Percentiles rank a stretch among this genome's conserved stretches.
phyloP scores from a whole-genome alignment of 1,140 invertebrate genomes.

The Aleiodes sp. region DNA sequence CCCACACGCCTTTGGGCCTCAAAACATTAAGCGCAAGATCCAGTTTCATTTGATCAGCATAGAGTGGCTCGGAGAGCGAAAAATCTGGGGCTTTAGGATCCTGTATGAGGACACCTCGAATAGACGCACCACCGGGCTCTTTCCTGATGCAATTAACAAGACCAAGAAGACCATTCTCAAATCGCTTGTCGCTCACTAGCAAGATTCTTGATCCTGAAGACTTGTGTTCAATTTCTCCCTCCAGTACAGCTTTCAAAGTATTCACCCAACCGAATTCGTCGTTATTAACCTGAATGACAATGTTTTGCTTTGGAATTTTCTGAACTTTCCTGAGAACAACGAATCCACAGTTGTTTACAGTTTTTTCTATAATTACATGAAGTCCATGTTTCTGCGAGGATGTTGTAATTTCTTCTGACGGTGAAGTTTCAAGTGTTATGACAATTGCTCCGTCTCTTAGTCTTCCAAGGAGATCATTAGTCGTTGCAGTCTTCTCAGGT shows the following conservation, averaged over 20 bases:
- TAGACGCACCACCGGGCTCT: constrained; percentile 74
- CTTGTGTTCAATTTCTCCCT: constrained; percentile 58
- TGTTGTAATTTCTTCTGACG: constrained; percentile 19
- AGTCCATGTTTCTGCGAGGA: constrained; percentile 41
- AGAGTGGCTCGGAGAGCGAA: constrained; percentile 71
- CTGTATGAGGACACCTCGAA: constrained; percentile 72
- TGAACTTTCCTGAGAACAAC: constrained; percentile 53
- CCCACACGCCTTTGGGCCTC: constrained; percentile 68
- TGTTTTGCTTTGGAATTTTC: constrained; percentile 43
- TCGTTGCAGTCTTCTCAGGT: background rate
- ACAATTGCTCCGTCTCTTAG: constrained; percentile 64
- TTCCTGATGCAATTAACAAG: constrained; percentile 78
- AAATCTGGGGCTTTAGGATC: constrained; percentile 74
- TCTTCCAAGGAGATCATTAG: constrained; percentile 39
- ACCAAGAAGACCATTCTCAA: constrained; percentile 82
- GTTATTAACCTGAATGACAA: constrained; percentile 52
- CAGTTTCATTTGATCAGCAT: constrained; percentile 71
- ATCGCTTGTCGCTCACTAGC: constrained; percentile 70
- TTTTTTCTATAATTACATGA: constrained; percentile 53
- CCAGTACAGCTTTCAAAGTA: constrained; percentile 65
- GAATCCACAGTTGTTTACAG: constrained; percentile 42
- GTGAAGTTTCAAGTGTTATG: constrained; percentile 58
- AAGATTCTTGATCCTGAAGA: constrained; percentile 56
- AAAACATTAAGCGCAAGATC: constrained; percentile 84
- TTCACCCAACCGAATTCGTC: constrained; percentile 66